Percentiles rank a stretch among this genome's conserved stretches.
Conservation (phyloP, 2,888 invertebrate species). For the Tetragonula carbonaria region DNA sequence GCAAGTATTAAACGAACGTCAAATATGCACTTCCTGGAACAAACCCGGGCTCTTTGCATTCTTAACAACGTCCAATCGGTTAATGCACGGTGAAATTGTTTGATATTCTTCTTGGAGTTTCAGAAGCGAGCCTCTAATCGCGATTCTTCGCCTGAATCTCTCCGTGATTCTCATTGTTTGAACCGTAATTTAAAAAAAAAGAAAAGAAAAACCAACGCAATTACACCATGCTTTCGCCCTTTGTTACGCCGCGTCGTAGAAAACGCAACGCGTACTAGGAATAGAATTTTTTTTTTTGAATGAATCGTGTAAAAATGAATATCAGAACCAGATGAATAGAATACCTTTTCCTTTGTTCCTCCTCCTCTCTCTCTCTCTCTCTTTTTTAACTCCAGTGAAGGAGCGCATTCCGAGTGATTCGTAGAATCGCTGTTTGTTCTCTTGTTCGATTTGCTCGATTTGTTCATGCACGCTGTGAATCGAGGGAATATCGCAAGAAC, state of each 20-base stretch:
- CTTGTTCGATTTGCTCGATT: neutral
- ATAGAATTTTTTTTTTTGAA: neutral
- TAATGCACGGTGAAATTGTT: slow-evolving; percentile 41
- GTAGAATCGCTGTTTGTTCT: neutral
- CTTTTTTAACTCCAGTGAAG: neutral
- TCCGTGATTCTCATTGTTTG: neutral
- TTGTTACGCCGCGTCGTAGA: neutral
- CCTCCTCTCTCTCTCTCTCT: no score
- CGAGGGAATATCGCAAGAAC: neutral
- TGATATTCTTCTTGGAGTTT: slow-evolving; percentile 12
- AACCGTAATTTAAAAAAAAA: neutral
- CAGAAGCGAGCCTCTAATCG: slow-evolving; percentile 9
- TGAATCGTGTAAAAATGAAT: neutral
- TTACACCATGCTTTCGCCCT: neutral
- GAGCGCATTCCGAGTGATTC: no score
- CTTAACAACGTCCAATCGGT: slow-evolving; percentile 30
- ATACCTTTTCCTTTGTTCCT: neutral
- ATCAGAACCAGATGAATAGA: neutral
- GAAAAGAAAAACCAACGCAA: neutral
- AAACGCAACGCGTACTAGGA: neutral
- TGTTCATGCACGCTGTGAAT: neutral
- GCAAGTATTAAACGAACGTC: slow-evolving; percentile 29
- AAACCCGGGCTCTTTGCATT: slow-evolving; percentile 29
- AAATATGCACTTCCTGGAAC: slow-evolving; percentile 30
- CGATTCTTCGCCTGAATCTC: neutral